Conservation (phyloP, 2,888 invertebrate genomes). For the Pristionchus maxplancki region DNA sequence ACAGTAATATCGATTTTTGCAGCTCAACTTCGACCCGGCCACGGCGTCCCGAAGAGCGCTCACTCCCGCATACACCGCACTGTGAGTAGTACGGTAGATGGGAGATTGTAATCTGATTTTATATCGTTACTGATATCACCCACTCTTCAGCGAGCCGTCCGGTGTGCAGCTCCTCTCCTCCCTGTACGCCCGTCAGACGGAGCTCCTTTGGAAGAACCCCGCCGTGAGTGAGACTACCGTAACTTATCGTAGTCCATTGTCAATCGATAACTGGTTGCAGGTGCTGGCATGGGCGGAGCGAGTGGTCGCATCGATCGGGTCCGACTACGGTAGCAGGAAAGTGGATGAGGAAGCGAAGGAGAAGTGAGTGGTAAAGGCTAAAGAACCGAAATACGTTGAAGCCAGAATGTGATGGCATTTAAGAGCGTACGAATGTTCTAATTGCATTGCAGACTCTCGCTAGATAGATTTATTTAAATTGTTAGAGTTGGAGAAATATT, state of each 20-base stretch:
- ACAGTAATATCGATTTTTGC: neutral
- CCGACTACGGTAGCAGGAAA: constrained; percentile 27
- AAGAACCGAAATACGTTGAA: too few relatives aligned
- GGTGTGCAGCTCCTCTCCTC: constrained; percentile 27
- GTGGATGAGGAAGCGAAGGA: constrained; percentile 20
- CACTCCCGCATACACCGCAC: constrained; percentile 10
- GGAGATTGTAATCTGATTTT: neutral
- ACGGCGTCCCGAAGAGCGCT: constrained; percentile 39
- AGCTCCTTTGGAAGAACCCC: constrained; percentile 44
- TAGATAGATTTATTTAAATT: too few relatives aligned
- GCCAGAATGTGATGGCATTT: too few relatives aligned
- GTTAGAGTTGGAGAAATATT: too few relatives aligned
- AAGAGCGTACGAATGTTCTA: too few relatives aligned
- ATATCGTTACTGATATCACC: too few relatives aligned
- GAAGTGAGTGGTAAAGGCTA: constrained; percentile 22
- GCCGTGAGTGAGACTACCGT: neutral
- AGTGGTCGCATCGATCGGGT: constrained; percentile 3
- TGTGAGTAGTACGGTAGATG: neutral
- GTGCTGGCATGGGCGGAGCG: constrained; percentile 35
- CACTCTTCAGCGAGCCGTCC: constrained; percentile 37
- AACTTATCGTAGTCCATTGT: neutral
- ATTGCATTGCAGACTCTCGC: too few relatives aligned
- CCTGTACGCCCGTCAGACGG: neutral
- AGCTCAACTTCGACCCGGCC: constrained; percentile 39
- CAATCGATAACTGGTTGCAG: neutral